These are phyloP conservation scores for Tetranychus truncatus DNA, from an alignment of 2,888 invertebrate species.

Conservation along the genomic window DNA sequence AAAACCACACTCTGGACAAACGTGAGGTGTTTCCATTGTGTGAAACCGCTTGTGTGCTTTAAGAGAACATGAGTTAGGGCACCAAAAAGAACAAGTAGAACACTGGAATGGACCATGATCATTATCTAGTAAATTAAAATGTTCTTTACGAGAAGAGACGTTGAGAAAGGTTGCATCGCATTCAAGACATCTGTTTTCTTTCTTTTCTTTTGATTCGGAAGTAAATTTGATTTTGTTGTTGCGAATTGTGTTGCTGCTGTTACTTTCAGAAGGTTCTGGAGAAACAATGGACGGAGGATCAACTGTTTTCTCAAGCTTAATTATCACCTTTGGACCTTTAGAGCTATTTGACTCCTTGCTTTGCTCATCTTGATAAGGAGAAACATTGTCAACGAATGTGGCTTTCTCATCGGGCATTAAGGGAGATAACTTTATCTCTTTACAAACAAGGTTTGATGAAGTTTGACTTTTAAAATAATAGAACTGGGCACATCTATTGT, in stretches of 20 bases:
- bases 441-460: not conserved
- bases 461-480: not conserved
- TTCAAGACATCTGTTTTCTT: conserved; percentile 23
- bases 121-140: conserved; percentile 22
- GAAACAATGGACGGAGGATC: not conserved
- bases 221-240: not conserved
- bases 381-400: conserved; percentile 8
- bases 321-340: not conserved
- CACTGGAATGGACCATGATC: conserved; percentile 19
- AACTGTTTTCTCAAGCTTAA: not conserved
- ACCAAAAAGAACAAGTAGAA: not conserved
- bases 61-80: not conserved
- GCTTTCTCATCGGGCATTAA: conserved; percentile 9
- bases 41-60: conserved; percentile 1
- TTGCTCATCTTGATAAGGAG: not conserved
- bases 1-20: conserved; percentile 7
- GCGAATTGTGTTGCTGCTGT: not conserved
- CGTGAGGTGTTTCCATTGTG: not conserved
- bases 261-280: not conserved
- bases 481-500: not conserved
- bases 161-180: conserved; percentile 24
- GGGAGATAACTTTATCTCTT: not conserved
- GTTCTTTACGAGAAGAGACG: conserved; percentile 21
- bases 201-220: not conserved
- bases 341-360: not conserved